These are phyloP conservation scores for Tachuris rubrigastra DNA, from an alignment of 2,113 vertebrate species.

Conservation along the genomic window DNA sequence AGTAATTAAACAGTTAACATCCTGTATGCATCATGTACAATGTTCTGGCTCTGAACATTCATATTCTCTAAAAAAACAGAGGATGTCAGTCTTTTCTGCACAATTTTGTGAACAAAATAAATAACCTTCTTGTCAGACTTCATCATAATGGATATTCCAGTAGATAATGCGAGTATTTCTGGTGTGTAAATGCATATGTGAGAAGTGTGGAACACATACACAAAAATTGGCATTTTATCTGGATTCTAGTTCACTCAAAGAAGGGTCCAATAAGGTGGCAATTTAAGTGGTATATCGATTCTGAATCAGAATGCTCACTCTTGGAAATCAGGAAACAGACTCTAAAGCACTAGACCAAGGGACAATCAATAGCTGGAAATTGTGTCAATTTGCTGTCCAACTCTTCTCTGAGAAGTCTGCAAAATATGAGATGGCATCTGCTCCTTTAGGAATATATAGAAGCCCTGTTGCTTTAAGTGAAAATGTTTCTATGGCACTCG, in stretches of 20 bases:
- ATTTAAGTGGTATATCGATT: neutral
- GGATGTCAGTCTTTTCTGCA: neutral
- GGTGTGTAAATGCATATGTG: neutral
- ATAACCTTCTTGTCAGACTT: neutral
- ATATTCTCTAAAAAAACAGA: neutral
- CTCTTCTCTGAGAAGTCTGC: neutral
- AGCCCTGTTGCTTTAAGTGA: neutral
- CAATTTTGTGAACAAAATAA: neutral
- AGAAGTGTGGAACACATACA: neutral
- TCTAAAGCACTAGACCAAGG: neutral
- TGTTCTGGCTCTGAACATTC: neutral
- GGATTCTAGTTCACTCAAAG: neutral
- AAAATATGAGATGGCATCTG: neutral
- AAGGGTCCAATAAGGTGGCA: neutral
- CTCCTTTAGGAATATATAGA: neutral
- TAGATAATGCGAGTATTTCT: neutral
- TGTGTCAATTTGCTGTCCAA: neutral
- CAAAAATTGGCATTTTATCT: neutral
- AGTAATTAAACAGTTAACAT: neutral
- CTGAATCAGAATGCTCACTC: neutral
- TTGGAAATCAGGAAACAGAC: neutral
- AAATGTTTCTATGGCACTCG: neutral
- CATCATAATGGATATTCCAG: neutral
- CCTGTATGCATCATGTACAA: neutral
- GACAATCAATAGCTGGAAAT: neutral